A percentile compares a stretch with the other conserved stretches of the same genome.
Conservation (phyloP, 2,888 invertebrate genomes). For the Tanypteryx hageni region DNA sequence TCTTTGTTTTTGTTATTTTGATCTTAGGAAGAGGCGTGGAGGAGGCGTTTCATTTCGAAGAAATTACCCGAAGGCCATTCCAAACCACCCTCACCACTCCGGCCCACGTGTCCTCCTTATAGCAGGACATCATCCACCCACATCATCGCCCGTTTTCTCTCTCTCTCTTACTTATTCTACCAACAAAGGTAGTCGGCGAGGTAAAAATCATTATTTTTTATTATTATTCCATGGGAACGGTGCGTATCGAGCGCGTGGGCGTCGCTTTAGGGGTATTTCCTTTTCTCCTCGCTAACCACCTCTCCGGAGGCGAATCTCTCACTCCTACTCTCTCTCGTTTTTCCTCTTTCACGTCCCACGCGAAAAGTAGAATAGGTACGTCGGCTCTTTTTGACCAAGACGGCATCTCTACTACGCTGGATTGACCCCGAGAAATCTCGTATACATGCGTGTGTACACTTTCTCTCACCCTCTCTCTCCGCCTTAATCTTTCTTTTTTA, state of each 20-base stretch:
- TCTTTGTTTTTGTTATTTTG: not conserved
- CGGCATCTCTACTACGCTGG: too few species aligned
- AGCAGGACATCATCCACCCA: not conserved
- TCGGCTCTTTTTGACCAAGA: too few species aligned
- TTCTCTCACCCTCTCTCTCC: too few species aligned
- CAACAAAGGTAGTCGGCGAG: not conserved
- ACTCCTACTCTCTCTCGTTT: not conserved
- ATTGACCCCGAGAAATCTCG: too few species aligned
- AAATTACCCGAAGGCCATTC: not conserved
- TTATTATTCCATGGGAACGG: not conserved
- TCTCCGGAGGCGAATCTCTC: not conserved
- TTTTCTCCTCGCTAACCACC: not conserved
- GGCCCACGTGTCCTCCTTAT: not conserved
- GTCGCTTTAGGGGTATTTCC: not conserved
- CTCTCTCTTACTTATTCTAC: not conserved
- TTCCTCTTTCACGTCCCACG: not conserved
- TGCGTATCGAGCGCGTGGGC: not conserved
- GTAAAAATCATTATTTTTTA: not conserved
- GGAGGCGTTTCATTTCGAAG: not conserved
- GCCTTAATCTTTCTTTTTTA: not conserved
- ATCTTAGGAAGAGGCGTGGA: not conserved
- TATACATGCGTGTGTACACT: too few species aligned
- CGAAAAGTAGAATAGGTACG: too few species aligned
- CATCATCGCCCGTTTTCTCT: not conserved
- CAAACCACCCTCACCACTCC: not conserved